Conservation (phyloP, 2,888 invertebrate species). For the Clunio marinus region DNA sequence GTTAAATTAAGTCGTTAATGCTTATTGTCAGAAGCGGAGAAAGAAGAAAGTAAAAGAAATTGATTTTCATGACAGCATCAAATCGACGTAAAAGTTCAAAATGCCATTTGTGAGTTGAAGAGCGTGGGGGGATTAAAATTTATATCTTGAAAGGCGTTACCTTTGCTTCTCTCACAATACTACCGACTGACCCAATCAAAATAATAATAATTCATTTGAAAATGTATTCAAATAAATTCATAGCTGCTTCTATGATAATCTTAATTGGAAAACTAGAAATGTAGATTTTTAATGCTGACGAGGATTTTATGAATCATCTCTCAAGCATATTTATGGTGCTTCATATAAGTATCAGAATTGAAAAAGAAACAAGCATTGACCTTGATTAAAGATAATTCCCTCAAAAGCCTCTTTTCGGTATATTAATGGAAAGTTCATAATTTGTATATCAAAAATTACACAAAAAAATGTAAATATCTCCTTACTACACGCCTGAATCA, state of each 20-base stretch:
- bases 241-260: too few relatives aligned
- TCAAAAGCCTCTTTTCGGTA: too few relatives aligned
- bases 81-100: slow-evolving; percentile 6
- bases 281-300: not conserved
- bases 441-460: too few relatives aligned
- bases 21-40: slow-evolving; percentile 1
- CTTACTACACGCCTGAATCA: too few relatives aligned
- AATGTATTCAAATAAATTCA: not conserved
- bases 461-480: too few relatives aligned
- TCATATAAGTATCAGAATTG: too few relatives aligned
- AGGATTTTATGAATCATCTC: not conserved
- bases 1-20: slow-evolving; percentile 19
- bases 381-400: not conserved
- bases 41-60: not conserved
- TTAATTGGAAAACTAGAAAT: not conserved
- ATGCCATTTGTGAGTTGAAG: not conserved
- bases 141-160: slow-evolving; percentile 1
- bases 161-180: not conserved
- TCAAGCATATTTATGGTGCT: not conserved
- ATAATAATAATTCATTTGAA: not conserved
- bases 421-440: too few relatives aligned
- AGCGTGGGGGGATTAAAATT: not conserved
- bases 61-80: slow-evolving; percentile 10
- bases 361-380: not conserved
- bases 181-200: slow-evolving; percentile 1